These are phyloP conservation scores for Phengaris arion DNA, from an alignment of 2,888 invertebrate species.

Conservation along the genomic window DNA sequence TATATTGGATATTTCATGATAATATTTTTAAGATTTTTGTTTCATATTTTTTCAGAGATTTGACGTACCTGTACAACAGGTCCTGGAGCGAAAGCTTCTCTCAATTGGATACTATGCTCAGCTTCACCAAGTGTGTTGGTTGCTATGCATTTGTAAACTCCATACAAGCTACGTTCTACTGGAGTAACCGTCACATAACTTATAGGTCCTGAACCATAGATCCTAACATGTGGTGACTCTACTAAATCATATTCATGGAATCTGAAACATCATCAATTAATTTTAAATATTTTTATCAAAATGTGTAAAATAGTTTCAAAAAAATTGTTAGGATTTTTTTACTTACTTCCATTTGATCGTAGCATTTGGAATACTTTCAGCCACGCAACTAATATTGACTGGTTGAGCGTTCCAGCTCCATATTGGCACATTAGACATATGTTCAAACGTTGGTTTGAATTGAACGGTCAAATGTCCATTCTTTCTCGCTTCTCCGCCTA, in stretches of 20 bases:
- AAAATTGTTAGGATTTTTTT: neutral
- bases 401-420: constrained; percentile 91
- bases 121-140: constrained; percentile 86
- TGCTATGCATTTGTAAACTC: constrained; percentile 89
- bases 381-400: constrained; percentile 91
- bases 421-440: constrained; percentile 84
- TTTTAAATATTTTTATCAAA: neutral
- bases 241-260: constrained; percentile 76
- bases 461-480: constrained; percentile 92
- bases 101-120: constrained; percentile 84
- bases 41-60: neutral
- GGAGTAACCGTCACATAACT: constrained; percentile 87
- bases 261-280: constrained; percentile 42
- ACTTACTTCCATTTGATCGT: constrained; percentile 90
- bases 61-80: constrained; percentile 74
- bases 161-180: constrained; percentile 82
- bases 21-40: neutral
- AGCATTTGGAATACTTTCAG: constrained; percentile 94
- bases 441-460: constrained; percentile 89
- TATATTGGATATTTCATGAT: neutral
- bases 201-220: constrained; percentile 83
- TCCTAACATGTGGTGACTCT: constrained; percentile 79
- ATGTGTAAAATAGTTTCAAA: neutral
- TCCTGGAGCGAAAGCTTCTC: constrained; percentile 86
- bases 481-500: constrained; percentile 84